A percentile compares a stretch with the other conserved stretches of the same genome.
Conservation (phyloP, 1,140 invertebrate species). For the Goniozus legneri region DNA sequence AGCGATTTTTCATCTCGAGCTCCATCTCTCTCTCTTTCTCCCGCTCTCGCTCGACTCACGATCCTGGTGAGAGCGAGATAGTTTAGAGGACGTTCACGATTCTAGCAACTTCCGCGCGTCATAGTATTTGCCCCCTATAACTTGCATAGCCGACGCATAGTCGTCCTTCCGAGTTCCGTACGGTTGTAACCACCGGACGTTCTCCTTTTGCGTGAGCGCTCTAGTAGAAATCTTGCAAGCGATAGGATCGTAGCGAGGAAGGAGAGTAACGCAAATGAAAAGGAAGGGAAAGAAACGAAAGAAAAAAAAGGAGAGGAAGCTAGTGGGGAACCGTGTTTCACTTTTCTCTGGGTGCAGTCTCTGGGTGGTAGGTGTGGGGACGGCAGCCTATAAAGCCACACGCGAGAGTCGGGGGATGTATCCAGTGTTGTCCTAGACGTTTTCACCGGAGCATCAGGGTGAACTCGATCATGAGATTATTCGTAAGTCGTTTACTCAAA, state of each 20-base stretch:
- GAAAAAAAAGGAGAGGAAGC: not conserved
- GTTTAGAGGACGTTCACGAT: no score
- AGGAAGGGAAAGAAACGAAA: not conserved
- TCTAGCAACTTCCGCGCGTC: no score
- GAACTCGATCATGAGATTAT: constrained; percentile 38
- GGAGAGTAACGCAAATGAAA: no score
- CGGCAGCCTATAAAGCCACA: constrained; percentile 45
- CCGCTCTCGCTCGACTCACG: constrained; percentile 7
- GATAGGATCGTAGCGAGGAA: no score
- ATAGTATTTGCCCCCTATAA: constrained; percentile 10
- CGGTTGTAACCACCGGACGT: no score
- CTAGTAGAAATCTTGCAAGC: no score
- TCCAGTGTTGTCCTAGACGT: constrained; percentile 48
- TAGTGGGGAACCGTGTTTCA: constrained; percentile 18
- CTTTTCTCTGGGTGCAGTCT: constrained; percentile 28
- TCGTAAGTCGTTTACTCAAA: constrained; percentile 33
- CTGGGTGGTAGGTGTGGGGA: constrained; percentile 19
- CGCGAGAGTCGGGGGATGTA: constrained; percentile 40
- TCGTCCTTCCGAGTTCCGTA: constrained; percentile 7
- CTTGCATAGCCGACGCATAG: no score
- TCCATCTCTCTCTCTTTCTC: not conserved
- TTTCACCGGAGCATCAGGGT: constrained; percentile 32
- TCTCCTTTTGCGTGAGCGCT: no score
- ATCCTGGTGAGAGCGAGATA: no score
- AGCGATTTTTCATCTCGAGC: not conserved